Base-by-base conservation (phyloP, 2,797 vertebrate genomes). In the Atherinosoma microstoma region DNA sequence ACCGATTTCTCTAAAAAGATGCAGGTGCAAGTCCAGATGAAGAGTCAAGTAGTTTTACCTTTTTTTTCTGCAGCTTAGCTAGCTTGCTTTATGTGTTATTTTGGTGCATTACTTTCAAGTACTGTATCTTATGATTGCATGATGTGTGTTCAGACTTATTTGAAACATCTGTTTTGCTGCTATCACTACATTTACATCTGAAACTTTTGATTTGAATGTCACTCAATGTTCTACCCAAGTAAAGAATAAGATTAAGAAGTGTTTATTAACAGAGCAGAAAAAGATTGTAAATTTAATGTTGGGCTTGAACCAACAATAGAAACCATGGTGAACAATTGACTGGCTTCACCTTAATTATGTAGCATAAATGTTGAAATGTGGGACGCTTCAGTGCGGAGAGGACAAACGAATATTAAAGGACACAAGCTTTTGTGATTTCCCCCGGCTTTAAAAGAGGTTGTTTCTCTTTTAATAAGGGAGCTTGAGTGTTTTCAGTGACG, bases 1-100 rank as follows among this genome's bases (percentile, higher is more conserved):
- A 82, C 69, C 69, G 72, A 71, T 69, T 72, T 80, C 67, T 32
- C 27, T 85, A 83, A 89, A 89, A 90, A 88, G 91, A 70, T 91
- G 86, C 91, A 93, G 91, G 82, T 92, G 92, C 87, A 81, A 72
- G 84, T 87, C 82, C 78, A 84, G 73, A 85, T 82, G 71, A 87
- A 51, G 75, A 82, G 40, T 63, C 54, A 18, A 27, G 40, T 82
- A 62, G 89, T 86, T 87, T 64, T 51, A 45, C 67, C 45, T 79
- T 57, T 74, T 60, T 29, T 20, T 16, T 3, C 49, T 64, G 42
- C 59, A 58, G 71, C 67, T 27, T n/a, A 40, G 24, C 40, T 66
- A 38, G 22, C 63, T 70, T 54, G 67, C 54, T 58, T 63, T 40
- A 58, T 66, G 29, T 45, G 62, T 63, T 62, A 61, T 64, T 34